These are phyloP conservation scores for Monopis laevigella DNA, from an alignment of 2,888 invertebrate species.

Conservation along the genomic window DNA sequence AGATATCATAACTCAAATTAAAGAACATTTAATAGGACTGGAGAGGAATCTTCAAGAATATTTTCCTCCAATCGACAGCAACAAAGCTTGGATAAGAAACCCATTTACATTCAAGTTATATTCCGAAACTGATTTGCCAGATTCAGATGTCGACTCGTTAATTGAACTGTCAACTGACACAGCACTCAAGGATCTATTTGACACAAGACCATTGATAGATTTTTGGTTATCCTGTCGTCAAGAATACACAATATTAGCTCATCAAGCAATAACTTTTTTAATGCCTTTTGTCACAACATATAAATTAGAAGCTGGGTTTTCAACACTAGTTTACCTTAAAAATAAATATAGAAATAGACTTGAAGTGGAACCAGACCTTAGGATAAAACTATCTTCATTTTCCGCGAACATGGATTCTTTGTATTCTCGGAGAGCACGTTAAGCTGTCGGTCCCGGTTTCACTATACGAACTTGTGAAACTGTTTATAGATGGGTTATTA, in stretches of 20 bases:
- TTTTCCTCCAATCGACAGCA: background rate
- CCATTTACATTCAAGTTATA: background rate
- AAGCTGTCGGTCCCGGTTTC: too few relatives aligned
- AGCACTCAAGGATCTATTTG: slow-evolving; percentile 9
- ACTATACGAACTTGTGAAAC: too few relatives aligned
- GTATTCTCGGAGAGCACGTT: too few relatives aligned
- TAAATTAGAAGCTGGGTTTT: slow-evolving; percentile 15
- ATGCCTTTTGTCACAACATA: slow-evolving; percentile 11
- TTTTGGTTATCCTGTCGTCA: slow-evolving; percentile 5
- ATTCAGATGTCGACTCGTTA: slow-evolving; percentile 10
- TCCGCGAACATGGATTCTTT: too few relatives aligned
- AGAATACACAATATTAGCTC: slow-evolving; percentile 4
- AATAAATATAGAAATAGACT: slow-evolving; percentile 16
- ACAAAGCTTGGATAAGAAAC: background rate
- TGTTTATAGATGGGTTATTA: too few relatives aligned
- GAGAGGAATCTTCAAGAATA: background rate
- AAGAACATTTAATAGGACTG: background rate
- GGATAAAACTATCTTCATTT: slow-evolving; percentile 12
- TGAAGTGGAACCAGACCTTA: too few relatives aligned
- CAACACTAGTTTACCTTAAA: slow-evolving; percentile 14
- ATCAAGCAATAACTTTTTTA: slow-evolving; percentile 5
- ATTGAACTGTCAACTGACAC: slow-evolving; percentile 12
- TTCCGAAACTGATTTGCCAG: slow-evolving; percentile 2
- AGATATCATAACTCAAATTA: background rate
- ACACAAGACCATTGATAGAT: slow-evolving; percentile 2